Base-by-base conservation (phyloP, 2,888 invertebrate species). In the Pteria penguin region DNA sequence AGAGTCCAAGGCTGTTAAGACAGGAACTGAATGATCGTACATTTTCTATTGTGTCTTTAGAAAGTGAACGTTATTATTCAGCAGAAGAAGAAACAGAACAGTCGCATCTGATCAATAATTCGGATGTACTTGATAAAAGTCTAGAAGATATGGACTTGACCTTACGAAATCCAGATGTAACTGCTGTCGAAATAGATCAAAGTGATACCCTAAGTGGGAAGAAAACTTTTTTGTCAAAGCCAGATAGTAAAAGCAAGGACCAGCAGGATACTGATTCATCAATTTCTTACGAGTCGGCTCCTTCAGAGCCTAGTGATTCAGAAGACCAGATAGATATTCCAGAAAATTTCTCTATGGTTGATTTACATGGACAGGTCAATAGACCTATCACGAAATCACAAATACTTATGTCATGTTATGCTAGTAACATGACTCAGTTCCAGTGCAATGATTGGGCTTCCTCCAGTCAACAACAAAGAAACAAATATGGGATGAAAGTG, bases 281-380 rank as follows among this genome's bases (percentile, higher is more conserved):
- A 0, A 36, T 87, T 65, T 89, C 89, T 0, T 90, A 84, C 68
- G 84, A 84, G 72, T 89, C 89, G 0, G 89, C 88, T 76, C 77
- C 89, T 79, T 65, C 93, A 90, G 70, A 93, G 90, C 87, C 96
- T 96, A 72, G 63, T 65, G 76, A 76, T 57, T 57, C 32, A 4
- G 1, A 95, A 97, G 86, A 85, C 18, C 32, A 58, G 5, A 84
- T 76, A 22, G 85, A 82, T 22, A 52, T 86, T 27, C 81, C 82
- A 0, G 87, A 87, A 55, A 87, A 88, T 62, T 80, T 87, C 52
- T 86, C 88, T 4, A 68, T 88, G 14, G 97, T 98, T 0, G 97
- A 98, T 92, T 94, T 98, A 22, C 97, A 98, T 88, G 96, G 97
- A 95, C 98, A 98, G 93, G 95, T 97, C 31, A 97, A 97, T 91